Evolutionary conservation across 2,113 vertebrate genomes (phyloP).

Genomic region (Egretta garzetta): DNA sequence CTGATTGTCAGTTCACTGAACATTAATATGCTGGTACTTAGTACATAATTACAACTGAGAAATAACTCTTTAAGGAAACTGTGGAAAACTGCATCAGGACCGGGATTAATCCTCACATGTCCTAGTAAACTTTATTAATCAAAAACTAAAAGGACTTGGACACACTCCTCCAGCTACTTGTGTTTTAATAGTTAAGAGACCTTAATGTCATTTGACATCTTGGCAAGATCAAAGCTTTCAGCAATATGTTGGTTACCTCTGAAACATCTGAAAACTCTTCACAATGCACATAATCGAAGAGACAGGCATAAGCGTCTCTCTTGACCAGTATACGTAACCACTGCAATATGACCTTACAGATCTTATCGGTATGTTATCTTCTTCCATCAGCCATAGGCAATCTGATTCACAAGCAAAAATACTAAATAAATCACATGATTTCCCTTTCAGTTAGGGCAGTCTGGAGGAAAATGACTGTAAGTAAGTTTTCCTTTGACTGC

Average conservation of each 20-base stretch:
- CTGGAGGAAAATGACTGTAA: not conserved
- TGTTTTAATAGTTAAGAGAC: not conserved
- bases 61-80: not conserved
- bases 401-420: not conserved
- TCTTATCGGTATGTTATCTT: not conserved
- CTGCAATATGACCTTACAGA: not conserved
- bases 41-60: not conserved
- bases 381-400: not conserved
- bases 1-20: not conserved
- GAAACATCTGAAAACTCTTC: not conserved
- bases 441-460: not conserved
- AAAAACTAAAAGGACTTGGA: not conserved
- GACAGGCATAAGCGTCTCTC: not conserved
- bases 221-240: not conserved
- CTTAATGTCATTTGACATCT: not conserved
- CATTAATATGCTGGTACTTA: not conserved
- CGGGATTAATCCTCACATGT: not conserved
- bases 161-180: not conserved
- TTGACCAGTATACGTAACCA: not conserved
- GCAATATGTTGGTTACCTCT: not conserved
- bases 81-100: not conserved
- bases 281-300: not conserved
- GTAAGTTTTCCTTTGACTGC: not conserved
- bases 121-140: not conserved
- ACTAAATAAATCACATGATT: not conserved